Evolutionary conservation across 1,140 invertebrate species (phyloP), one percentile per base, ranked within the genome.

Genomic region (Pogonus chalceus): DNA sequence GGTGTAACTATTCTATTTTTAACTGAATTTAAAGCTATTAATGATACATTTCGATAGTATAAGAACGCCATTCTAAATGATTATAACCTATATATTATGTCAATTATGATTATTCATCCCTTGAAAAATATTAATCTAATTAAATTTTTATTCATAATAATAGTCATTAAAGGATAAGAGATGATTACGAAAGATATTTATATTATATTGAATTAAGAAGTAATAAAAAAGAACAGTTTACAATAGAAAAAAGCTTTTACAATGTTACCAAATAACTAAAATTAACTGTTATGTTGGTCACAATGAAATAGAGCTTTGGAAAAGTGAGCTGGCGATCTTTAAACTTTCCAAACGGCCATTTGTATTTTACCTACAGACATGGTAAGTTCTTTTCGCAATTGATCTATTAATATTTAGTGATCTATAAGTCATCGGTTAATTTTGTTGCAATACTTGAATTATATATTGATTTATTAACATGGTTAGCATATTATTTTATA

Each of bases 381-480:
- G 62, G 62, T 64, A 58, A 64, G 62, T 62, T 58, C 47, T 20
- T 31, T 53, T 51, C n/a, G 9, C 4, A 31, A 7, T 31, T 31
- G 4, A 31, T 31, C 26, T 31, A 31, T 52, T 46, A 43, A 49
- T 43, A 47, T 26, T 20, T 50, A 37, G 52, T 53, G 2, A 51
- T 12, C n/a, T 16, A 31, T 9, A 23, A 23, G 14, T 39, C 23
- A 4, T 16, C 18, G 2, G 4, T 20, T n/a, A 10, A 20, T 39
- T 47, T 16, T 20, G 10, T 51, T 4, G 14, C 2, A 24, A n/a
- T 39, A n/a, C 22, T 7, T 18, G 16, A 39, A 16, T 12, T 49
- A 39, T 12, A 47, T 24, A 35, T 37, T 22, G 46, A 47, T 46
- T 56, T 47, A 48, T 56, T 14, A 24, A 24, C 10, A 18, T 46